Percentiles rank a stretch among this genome's conserved stretches.
phyloP scores from a whole-genome alignment of 2,888 invertebrate species.

The Pyrochroa serraticornis region DNA sequence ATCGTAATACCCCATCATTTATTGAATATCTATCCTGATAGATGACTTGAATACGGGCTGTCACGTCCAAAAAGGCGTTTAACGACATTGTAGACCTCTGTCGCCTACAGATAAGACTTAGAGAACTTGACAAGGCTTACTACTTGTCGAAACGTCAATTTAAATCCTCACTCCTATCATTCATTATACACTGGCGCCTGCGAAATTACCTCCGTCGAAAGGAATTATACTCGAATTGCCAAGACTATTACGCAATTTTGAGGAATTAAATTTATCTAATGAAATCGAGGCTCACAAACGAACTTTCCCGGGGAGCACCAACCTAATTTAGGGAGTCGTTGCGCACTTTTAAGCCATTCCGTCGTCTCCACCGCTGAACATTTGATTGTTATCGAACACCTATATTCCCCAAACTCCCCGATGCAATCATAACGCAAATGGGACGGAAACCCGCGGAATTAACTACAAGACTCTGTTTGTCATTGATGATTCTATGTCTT shows the following conservation, averaged over 20 bases:
- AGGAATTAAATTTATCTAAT: slow-evolving; percentile 4
- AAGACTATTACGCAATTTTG: slow-evolving; percentile 10
- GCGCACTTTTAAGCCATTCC: not conserved
- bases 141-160: slow-evolving; percentile 36
- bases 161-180: slow-evolving; percentile 33
- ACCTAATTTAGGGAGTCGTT: slow-evolving; percentile 4
- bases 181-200: slow-evolving; percentile 30
- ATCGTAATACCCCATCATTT: slow-evolving; percentile 48
- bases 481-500: not conserved
- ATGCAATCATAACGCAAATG: not conserved
- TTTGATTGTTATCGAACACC: not conserved
- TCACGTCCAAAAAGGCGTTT: slow-evolving; percentile 43
- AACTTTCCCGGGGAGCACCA: not conserved
- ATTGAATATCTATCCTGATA: slow-evolving; percentile 51
- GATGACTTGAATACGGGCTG: slow-evolving; percentile 47
- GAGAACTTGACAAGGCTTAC: slow-evolving; percentile 39
- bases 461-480: not conserved
- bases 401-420: not conserved
- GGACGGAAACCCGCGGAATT: not conserved
- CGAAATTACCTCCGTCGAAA: slow-evolving; percentile 18
- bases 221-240: slow-evolving; percentile 17
- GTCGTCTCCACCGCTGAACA: not conserved
- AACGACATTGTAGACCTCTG: slow-evolving; percentile 43
- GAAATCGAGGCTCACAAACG: not conserved
- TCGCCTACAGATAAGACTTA: slow-evolving; percentile 36